Base-by-base conservation (phyloP, 2,797 vertebrate genomes). In the Gila robusta region DNA sequence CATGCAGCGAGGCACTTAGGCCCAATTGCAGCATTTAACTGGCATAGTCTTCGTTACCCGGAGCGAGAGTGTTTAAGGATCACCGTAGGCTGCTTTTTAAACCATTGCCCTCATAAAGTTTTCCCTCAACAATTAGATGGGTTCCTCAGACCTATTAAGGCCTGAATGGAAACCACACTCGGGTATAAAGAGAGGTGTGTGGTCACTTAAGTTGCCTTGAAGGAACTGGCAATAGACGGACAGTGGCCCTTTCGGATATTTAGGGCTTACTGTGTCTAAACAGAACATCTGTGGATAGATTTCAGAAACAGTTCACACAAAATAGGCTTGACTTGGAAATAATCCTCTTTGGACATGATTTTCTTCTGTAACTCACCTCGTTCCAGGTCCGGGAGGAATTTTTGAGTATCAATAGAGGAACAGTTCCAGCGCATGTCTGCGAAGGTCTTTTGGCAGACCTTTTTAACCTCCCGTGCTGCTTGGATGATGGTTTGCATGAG, bases 371-470 rank as follows among this genome's bases (percentile, higher is more conserved):
- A 64, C 89, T 87, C 49, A 99, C 98, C 98, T 98, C 98, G 95
- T 92, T 99, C 98, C 82, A 99, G 95, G 91, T 99, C 98, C 8
- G 98, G 97, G 71, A 95, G 94, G 92, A 98, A 99, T 94, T 97
- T 97, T 1, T 96, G 93, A 44, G 96, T 93, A 17, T 94, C 98
- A 0, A 99, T 98, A 90, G 98, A 98, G 62, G 98, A 98, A 91
- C 98, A 99, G 94, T 99, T 99, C 98, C 98, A 99, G 72, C 98
- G 94, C 98, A 99, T 99, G 90, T 99, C 98, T 0, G 95, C 86
- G 1, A 99, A 99, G 0, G 98, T 96, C 94, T 98, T 98, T 89
- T 97, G 97, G 92, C 98, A 99, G 2, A 97, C 97, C 92, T 98
- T 98, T 92, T 97, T 97, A 91, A 98, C 98, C 86, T 99, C 98